Base-by-base conservation (phyloP, 92 coral and sea anemone genomes). In the Epizoanthus ramosus region DNA sequence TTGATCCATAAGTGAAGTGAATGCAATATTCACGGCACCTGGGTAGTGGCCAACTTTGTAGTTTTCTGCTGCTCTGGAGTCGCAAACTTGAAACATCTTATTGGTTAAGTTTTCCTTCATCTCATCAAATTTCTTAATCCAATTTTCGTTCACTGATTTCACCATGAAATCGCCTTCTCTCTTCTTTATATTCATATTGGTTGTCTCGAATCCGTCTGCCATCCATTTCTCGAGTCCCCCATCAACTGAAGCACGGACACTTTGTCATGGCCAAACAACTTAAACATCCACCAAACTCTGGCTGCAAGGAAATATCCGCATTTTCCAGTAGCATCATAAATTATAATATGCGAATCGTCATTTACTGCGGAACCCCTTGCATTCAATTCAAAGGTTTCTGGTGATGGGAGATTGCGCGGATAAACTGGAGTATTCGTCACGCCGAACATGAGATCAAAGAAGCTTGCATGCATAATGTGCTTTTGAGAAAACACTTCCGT, bases 141-240 rank as follows among this genome's bases (percentile, higher is more conserved):
- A 91, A 60, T 56, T 71, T 22, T 86, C 72, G 31, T 74, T 75
- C 16, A 57, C 23, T 60, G 82, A 57, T 71, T 88, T 85, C 16
- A 85, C 89, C 25, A 14, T 81, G 31, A 93, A 91, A 63, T 91
- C 81, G 9, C 97, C 97, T 68, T 83, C 91, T 88, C 24, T 64
- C 47, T 91, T 93, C 53, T 84, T 93, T 47, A 80, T 3, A 79
- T 84, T 79, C 92, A 91, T 91, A 61, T 91, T 41, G 0, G 94
- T 93, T 35, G 92, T 91, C 33, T 88, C 91, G 52, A 79, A 83
- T 23, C 97, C 97, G 86, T 93, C 91, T 3, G 91, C 86, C 3
- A 75, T 80, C 97, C 97, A 93, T 71, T 83, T 93, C 63, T 91
- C 94, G 22, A 93, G 75, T 28, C 97, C 97, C 22, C 97, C 97